Percentiles rank a stretch among this genome's conserved stretches.
phyloP scores from a whole-genome alignment of 2,797 vertebrate genomes.

The Lates japonicus region DNA sequence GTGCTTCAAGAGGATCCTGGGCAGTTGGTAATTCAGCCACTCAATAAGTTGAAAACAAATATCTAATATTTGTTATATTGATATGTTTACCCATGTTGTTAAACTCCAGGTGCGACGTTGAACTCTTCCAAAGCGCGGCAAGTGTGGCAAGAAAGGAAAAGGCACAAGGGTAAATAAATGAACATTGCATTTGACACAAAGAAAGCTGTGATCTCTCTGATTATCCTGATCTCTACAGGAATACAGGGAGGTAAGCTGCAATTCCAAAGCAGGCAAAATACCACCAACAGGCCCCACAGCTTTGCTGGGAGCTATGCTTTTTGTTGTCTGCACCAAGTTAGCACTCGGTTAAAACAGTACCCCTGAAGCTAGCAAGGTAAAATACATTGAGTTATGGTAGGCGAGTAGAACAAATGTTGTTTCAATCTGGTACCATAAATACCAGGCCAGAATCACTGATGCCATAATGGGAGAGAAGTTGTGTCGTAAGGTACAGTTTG shows the following conservation, averaged over 20 bases:
- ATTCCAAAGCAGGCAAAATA: too few relatives aligned
- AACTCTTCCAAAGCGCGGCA: too few relatives aligned
- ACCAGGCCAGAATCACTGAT: not conserved
- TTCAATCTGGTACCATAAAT: not conserved
- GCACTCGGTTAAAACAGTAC: too few relatives aligned
- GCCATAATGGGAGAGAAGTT: too few relatives aligned
- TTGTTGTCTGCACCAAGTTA: slow-evolving; percentile 43
- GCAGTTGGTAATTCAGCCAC: slow-evolving; percentile 54
- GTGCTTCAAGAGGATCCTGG: slow-evolving; percentile 58
- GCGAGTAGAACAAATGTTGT: not conserved
- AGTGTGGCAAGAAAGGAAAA: too few relatives aligned
- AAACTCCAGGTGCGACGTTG: too few relatives aligned
- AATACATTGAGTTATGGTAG: not conserved
- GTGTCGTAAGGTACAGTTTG: too few relatives aligned
- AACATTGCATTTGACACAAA: too few relatives aligned
- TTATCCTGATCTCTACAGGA: slow-evolving; percentile 75
- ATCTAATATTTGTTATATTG: too few relatives aligned
- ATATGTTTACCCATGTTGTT: too few relatives aligned
- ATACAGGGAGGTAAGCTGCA: slow-evolving; percentile 48
- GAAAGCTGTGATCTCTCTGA: slow-evolving; percentile 48
- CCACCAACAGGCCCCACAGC: slow-evolving; percentile 42
- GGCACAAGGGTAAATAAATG: too few relatives aligned
- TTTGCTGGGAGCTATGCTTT: slow-evolving; percentile 31
- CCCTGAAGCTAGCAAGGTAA: too few relatives aligned
- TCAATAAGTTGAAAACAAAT: not conserved